These are phyloP conservation scores for Nycticryphes semicollaris DNA, from an alignment of 2,113 vertebrate species.

Conservation along the genomic window DNA sequence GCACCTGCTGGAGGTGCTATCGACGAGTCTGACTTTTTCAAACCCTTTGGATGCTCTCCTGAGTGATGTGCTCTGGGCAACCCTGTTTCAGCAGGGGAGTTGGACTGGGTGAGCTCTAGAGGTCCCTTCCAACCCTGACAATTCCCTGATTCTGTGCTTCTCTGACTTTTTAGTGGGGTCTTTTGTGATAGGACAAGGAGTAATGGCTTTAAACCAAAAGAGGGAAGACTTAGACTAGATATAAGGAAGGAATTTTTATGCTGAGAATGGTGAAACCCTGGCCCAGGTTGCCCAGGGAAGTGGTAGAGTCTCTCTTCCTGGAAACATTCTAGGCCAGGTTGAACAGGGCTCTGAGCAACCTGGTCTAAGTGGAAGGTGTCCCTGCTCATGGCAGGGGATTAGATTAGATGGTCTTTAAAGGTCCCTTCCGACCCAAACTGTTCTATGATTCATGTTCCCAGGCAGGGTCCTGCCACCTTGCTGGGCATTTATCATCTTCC, in stretches of 20 bases:
- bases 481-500: background rate
- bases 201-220: background rate
- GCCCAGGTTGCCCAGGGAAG: background rate
- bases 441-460: background rate
- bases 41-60: no score
- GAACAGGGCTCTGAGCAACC: background rate
- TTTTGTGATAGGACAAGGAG: background rate
- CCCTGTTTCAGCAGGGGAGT: no score
- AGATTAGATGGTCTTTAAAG: background rate
- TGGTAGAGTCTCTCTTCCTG: background rate
- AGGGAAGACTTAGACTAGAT: background rate
- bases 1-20: no score
- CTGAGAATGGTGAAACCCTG: background rate
- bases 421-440: background rate
- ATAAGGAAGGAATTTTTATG: background rate
- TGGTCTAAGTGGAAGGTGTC: background rate
- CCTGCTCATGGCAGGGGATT: background rate
- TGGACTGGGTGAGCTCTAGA: no score
- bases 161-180: background rate
- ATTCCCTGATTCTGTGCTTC: no score
- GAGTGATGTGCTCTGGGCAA: no score
- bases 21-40: no score
- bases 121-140: no score
- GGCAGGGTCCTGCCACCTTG: background rate
- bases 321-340: background rate